Base-by-base conservation (phyloP, 1,140 invertebrate genomes). In the Leptoteleia sp. region DNA sequence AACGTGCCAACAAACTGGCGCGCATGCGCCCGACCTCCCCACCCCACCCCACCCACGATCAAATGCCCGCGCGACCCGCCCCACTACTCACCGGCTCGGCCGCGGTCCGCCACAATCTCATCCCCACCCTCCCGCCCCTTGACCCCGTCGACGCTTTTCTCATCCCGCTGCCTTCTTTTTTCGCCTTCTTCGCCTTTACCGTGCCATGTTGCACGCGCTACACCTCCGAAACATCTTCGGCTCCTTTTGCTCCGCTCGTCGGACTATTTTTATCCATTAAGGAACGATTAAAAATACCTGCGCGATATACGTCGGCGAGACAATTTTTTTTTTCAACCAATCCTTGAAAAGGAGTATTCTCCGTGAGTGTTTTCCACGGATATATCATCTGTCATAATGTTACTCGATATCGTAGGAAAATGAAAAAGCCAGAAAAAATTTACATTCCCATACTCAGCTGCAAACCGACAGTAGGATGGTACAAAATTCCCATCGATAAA, bases 1-100 rank as follows among this genome's bases (percentile, higher is more conserved):
- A 81, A 31, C 83, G 82, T 81, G 81, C 82, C 54, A 48, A 40
- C 67, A 75, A 82, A 64, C 33, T 70, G 77, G 38, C 62, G 76
- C 52, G 65, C 38, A 50, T 64, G 76, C 82, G 82, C 38, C 65
- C 25, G 61, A 68, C n/a, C n/a, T n/a, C n/a, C n/a, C n/a, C n/a
- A n/a, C n/a, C n/a, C n/a, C n/a, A n/a, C n/a, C n/a, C n/a, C n/a
- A n/a, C n/a, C 55, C 40, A 48, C 59, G 33, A 57, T 64, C 68
- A 52, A 73, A 62, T 65, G 43, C 61, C 61, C 68, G 52, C 48
- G 62, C 79, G 48, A 31, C 31, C 1, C 16, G 25, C 55, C 47
- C 48, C 38, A 35, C 79, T 19, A 12, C 37, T 37, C 31, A 4
- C n/a, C n/a, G n/a, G n/a, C n/a, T n/a, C n/a, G 9, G n/a, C 15